Evolutionary conservation across 30 jellyfish, hydroid and myxozoan species (phyloP).

Genomic region (Cassiopea xamachana): DNA sequence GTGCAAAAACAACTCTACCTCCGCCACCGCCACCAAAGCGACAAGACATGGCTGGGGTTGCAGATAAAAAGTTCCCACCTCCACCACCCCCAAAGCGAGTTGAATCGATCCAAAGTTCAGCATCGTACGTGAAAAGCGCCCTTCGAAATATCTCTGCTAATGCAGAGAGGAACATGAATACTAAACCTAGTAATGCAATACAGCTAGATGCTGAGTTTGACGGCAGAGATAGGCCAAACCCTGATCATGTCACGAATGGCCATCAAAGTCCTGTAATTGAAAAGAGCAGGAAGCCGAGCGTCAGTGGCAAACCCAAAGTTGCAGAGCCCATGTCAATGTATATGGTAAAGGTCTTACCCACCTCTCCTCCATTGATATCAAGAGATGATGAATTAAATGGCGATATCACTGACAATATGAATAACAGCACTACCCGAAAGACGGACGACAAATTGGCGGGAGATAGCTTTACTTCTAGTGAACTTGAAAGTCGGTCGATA

Average conservation of each 20-base stretch:
- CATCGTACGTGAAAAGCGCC: slow-evolving; percentile 35
- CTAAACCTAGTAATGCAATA: neutral
- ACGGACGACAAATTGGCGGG: neutral
- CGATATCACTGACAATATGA: neutral
- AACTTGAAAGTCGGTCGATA: neutral
- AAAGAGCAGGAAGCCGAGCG: slow-evolving; percentile 19
- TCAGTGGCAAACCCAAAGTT: neutral
- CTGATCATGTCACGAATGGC: neutral
- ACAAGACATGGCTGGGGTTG: neutral
- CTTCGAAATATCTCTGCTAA: neutral
- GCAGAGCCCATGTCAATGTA: slow-evolving; percentile 58
- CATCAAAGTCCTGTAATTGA: neutral
- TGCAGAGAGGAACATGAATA: neutral
- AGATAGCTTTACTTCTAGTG: neutral
- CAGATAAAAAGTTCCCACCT: slow-evolving; percentile 17
- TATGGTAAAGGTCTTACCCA: slow-evolving; percentile 74
- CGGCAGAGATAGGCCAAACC: neutral
- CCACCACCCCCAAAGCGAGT: slow-evolving; percentile 76
- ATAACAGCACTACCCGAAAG: neutral
- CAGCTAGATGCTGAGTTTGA: slow-evolving; percentile 33
- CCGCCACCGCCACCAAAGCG: slow-evolving; percentile 50
- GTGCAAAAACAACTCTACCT: slow-evolving; percentile 32
- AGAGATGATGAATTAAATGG: slow-evolving; percentile 40
- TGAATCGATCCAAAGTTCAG: slow-evolving; percentile 46
- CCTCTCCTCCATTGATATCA: slow-evolving; percentile 43